These are phyloP conservation scores for Aphrophora alni DNA, from an alignment of 2,888 invertebrate species.

Conservation along the genomic window DNA sequence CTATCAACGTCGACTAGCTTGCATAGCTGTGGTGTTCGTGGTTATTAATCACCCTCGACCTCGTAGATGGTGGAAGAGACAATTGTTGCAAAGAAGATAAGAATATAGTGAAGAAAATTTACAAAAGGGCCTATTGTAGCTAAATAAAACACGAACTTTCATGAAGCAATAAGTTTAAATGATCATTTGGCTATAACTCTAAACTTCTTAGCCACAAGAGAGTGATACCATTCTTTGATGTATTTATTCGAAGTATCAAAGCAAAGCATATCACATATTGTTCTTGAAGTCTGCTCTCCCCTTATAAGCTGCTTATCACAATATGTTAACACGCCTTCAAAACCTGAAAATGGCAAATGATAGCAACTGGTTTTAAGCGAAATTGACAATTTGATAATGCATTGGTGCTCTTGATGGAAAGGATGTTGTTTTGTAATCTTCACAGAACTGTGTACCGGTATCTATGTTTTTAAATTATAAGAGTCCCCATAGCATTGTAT, in stretches of 20 bases:
- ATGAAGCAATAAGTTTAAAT: conserved; percentile 9
- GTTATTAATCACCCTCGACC: background rate
- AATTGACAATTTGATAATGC: conserved; percentile 16
- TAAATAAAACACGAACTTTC: conserved; percentile 2
- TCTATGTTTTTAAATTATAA: conserved; percentile 20
- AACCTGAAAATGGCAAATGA: conserved; percentile 3
- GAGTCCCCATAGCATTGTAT: conserved; percentile 8
- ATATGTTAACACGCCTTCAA: conserved; percentile 6
- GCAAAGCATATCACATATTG: conserved; percentile 10
- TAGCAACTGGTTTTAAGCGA: conserved; percentile 10
- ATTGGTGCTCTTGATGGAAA: conserved; percentile 9
- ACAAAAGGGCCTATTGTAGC: conserved; percentile 10
- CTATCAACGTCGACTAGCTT: too few species aligned
- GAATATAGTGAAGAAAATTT: too few species aligned
- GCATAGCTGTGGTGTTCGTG: too few species aligned
- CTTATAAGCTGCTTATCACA: background rate
- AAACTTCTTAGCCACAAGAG: conserved; percentile 15
- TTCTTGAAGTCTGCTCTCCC: conserved; percentile 11
- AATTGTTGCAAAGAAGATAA: too few species aligned
- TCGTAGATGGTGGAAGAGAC: conserved; percentile 22
- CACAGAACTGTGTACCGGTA: conserved; percentile 2
- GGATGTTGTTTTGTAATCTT: conserved; percentile 2
- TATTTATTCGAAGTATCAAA: conserved; percentile 20
- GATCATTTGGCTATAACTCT: conserved; percentile 11
- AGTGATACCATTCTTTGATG: conserved; percentile 7